Conservation (phyloP, 2,113 vertebrate genomes). For the Tupaia chinensis region DNA sequence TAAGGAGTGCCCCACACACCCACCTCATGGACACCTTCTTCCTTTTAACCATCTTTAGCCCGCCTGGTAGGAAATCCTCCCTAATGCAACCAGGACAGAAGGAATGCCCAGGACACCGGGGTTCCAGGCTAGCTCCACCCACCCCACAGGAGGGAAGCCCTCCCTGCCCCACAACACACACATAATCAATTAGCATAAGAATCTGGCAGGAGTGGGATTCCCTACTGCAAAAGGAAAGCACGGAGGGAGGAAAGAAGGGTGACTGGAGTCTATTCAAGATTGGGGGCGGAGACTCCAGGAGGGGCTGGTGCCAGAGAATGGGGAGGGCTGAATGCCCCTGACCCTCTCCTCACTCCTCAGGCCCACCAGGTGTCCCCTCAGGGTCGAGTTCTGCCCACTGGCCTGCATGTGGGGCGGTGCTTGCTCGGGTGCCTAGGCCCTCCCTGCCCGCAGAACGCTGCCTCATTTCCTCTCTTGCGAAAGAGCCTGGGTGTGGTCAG, state of each 20-base stretch:
- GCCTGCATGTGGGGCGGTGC: slow-evolving; percentile 49
- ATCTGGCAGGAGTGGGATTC: slow-evolving; percentile 66
- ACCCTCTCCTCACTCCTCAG: not conserved
- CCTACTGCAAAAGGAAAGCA: not conserved
- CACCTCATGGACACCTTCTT: slow-evolving; percentile 23
- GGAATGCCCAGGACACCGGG: slow-evolving; percentile 18
- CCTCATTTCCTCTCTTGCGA: slow-evolving; percentile 83
- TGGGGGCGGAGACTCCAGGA: not conserved
- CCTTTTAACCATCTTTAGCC: slow-evolving; percentile 20
- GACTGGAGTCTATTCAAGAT: slow-evolving; percentile 70
- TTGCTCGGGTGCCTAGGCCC: slow-evolving; percentile 41
- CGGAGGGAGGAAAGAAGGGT: slow-evolving; percentile 63
- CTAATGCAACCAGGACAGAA: not conserved
- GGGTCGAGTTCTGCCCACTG: slow-evolving; percentile 1
- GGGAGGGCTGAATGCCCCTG: slow-evolving; percentile 45
- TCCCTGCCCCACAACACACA: not conserved
- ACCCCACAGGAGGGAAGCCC: slow-evolving; percentile 47
- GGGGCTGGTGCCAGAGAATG: not conserved
- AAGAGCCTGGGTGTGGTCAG: slow-evolving; percentile 80
- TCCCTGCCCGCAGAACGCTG: slow-evolving; percentile 79
- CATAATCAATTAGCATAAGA: slow-evolving; percentile 81
- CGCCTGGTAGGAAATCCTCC: slow-evolving; percentile 28
- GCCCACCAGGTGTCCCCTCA: not conserved
- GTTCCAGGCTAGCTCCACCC: slow-evolving; percentile 56
- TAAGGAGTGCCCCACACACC: not conserved